These are phyloP conservation scores for Lycaon pictus DNA, from an alignment of 2,113 vertebrate species.

Conservation along the genomic window DNA sequence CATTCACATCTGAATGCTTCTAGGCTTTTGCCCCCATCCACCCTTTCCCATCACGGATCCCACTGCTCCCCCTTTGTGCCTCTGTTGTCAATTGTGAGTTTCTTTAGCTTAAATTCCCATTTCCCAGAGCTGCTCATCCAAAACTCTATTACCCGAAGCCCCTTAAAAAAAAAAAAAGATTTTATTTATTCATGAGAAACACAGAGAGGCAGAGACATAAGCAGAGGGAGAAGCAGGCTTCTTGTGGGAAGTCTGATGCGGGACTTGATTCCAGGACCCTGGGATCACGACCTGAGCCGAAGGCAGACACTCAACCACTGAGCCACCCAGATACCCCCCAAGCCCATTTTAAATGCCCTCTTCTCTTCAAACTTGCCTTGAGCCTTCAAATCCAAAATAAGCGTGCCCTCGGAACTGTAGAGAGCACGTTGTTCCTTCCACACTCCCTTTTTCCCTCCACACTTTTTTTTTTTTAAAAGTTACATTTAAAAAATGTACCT, in stretches of 20 bases:
- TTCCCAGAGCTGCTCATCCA: background rate
- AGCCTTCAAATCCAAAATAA: background rate
- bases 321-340: background rate
- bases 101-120: background rate
- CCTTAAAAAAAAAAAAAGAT: too few species aligned
- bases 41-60: background rate
- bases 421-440: background rate
- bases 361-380: background rate
- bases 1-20: background rate
- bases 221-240: too few species aligned
- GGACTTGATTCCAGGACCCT: too few species aligned
- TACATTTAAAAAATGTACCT: too few species aligned
- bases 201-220: too few species aligned
- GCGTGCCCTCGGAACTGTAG: background rate
- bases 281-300: too few species aligned
- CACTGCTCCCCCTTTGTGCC: background rate
- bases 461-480: background rate
- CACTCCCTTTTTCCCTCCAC: background rate
- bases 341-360: background rate
- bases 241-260: too few species aligned
- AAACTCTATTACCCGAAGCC: background rate
- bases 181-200: too few species aligned
- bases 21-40: background rate
- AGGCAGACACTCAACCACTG: too few species aligned
- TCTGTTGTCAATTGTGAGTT: background rate